These are phyloP conservation scores for Gouania willdenowi DNA, from an alignment of 2,797 vertebrate species.

Conservation along the genomic window DNA sequence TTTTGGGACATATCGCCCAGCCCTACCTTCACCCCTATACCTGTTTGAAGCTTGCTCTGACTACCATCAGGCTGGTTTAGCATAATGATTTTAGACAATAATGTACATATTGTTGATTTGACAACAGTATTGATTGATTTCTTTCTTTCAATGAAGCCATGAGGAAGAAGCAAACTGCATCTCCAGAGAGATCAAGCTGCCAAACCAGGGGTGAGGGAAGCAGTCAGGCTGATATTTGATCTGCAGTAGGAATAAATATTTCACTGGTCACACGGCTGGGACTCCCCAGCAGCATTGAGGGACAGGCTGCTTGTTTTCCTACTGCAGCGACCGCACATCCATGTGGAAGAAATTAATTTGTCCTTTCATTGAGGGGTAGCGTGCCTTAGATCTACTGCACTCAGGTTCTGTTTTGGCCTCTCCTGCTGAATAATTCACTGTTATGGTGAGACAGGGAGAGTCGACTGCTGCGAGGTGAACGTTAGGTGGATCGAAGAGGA, in stretches of 20 bases:
- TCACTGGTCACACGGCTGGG: conserved; percentile 51
- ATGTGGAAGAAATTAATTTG: background rate
- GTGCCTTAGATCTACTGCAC: background rate
- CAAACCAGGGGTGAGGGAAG: background rate
- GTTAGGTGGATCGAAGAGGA: conserved; percentile 14
- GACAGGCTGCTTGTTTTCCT: background rate
- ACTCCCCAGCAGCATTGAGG: conserved; percentile 9
- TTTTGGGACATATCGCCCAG: no score
- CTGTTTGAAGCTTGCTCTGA: no score
- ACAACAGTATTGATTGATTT: conserved; percentile 26
- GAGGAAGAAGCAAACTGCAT: conserved; percentile 18
- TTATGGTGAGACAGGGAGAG: background rate
- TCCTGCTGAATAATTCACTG: conserved; percentile 53
- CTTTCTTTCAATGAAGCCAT: conserved; percentile 12
- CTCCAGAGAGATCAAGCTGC: no score
- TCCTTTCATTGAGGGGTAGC: background rate
- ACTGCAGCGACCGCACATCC: background rate
- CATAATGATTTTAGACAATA: no score
- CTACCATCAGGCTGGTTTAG: background rate
- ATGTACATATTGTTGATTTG: no score
- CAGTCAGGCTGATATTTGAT: conserved; percentile 55
- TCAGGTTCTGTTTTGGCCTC: conserved; percentile 10
- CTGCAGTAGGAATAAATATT: conserved; percentile 66
- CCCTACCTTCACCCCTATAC: no score
- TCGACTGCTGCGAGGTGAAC: background rate